Conservation (phyloP, 2,888 invertebrate species). For the Hofmannophila pseudospretella region DNA sequence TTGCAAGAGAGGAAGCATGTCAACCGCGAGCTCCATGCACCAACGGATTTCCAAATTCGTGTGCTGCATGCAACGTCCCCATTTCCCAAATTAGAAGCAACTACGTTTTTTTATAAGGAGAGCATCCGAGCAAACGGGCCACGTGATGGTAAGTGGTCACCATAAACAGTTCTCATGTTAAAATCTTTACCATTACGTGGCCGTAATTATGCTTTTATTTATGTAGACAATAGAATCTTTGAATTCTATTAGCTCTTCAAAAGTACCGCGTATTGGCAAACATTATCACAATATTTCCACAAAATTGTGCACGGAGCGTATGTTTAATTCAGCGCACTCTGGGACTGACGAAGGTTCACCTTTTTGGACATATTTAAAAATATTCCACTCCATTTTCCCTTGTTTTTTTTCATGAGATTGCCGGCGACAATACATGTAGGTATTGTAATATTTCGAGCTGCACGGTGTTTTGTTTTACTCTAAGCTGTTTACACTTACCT, state of each 20-base stretch:
- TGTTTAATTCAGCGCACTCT: background rate
- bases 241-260: no score
- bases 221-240: no score
- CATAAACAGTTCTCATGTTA: background rate
- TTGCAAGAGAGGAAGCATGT: background rate
- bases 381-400: background rate
- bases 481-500: background rate
- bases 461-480: background rate
- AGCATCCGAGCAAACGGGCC: no score
- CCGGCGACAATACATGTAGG: no score
- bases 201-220: no score
- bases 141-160: background rate
- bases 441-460: no score
- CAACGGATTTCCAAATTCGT: slow-evolving; percentile 2
- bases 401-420: no score
- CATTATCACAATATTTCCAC: background rate
- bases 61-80: slow-evolving; percentile 1
- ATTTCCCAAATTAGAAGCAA: background rate
- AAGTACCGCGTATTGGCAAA: background rate
- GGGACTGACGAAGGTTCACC: slow-evolving; percentile 9
- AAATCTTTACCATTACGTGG: no score
- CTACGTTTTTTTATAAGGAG: no score
- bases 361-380: slow-evolving; percentile 10
- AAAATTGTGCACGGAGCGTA: background rate
- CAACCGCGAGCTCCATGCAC: background rate